These are phyloP conservation scores for Uloborus plumipes DNA, from an alignment of 2,888 invertebrate genomes.

Conservation along the genomic window DNA sequence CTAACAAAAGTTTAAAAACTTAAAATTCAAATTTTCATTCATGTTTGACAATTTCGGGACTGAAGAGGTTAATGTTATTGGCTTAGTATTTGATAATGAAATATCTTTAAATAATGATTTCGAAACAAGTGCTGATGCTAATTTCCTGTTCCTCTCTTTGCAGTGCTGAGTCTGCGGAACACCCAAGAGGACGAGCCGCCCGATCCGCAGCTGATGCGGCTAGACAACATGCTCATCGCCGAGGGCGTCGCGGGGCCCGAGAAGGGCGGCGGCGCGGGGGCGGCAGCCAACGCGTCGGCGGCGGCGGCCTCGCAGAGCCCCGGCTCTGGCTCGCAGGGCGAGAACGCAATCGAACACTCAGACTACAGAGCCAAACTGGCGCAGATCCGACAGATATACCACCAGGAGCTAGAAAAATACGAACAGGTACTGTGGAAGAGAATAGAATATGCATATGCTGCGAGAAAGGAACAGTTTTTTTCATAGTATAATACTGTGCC, in stretches of 20 bases:
- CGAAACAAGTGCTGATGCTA: no score
- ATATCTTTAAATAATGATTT: no score
- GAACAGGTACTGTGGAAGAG: conserved; percentile 80
- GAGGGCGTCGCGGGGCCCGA: conserved; percentile 98
- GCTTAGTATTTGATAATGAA: no score
- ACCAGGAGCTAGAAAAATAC: conserved; percentile 99
- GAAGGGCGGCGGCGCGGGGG: conserved; percentile 80
- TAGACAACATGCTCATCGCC: conserved; percentile 98
- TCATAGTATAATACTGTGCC: no score
- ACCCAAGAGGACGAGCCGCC: conserved; percentile 98
- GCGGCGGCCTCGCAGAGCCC: conserved; percentile 74
- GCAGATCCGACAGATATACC: conserved; percentile 99
- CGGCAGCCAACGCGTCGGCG: conserved; percentile 78
- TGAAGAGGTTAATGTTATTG: no score
- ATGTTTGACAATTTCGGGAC: no score
- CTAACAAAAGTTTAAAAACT: no score
- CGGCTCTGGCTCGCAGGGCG: conserved; percentile 75
- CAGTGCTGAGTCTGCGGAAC: conserved; percentile 92
- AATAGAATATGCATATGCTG: no score
- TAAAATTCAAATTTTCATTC: no score
- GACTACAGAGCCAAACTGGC: conserved; percentile 99
- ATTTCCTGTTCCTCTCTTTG: not conserved
- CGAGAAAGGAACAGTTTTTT: no score
- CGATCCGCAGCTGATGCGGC: conserved; percentile 97
- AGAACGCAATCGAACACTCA: conserved; percentile 98